Evolutionary conservation across 2,113 vertebrate genomes (phyloP).

Genomic region (Melanocharis versteri): DNA sequence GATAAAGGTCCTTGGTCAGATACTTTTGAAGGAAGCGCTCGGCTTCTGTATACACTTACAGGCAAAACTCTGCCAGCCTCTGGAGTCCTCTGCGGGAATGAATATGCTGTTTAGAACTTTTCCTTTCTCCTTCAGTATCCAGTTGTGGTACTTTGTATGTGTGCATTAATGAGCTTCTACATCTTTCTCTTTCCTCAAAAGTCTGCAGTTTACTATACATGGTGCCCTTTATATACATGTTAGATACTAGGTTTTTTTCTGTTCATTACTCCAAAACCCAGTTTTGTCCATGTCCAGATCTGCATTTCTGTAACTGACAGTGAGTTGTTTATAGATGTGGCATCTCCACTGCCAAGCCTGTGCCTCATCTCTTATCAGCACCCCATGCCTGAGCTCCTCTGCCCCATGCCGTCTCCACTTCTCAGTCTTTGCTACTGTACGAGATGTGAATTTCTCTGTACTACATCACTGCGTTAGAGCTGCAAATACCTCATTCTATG

Average conservation of each 20-base stretch:
- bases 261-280: accelerated
- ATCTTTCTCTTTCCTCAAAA: not conserved
- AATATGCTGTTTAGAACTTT: not conserved
- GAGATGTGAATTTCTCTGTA: not conserved
- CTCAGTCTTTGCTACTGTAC: not conserved
- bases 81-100: not conserved
- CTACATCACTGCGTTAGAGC: accelerated
- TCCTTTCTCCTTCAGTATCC: not conserved
- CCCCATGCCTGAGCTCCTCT: not conserved
- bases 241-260: not conserved
- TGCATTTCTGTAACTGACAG: not conserved
- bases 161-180: not conserved
- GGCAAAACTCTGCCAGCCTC: not conserved
- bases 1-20: not conserved
- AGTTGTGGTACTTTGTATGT: not conserved
- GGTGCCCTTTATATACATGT: not conserved
- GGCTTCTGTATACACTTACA: not conserved
- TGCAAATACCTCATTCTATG: not conserved
- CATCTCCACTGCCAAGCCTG: not conserved
- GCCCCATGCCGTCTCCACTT: not conserved
- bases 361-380: not conserved
- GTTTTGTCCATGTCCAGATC: not conserved
- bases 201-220: not conserved
- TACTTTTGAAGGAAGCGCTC: not conserved
- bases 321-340: not conserved